Base-by-base conservation (phyloP, 2,113 vertebrate species). In the Periophthalmus modestus region DNA sequence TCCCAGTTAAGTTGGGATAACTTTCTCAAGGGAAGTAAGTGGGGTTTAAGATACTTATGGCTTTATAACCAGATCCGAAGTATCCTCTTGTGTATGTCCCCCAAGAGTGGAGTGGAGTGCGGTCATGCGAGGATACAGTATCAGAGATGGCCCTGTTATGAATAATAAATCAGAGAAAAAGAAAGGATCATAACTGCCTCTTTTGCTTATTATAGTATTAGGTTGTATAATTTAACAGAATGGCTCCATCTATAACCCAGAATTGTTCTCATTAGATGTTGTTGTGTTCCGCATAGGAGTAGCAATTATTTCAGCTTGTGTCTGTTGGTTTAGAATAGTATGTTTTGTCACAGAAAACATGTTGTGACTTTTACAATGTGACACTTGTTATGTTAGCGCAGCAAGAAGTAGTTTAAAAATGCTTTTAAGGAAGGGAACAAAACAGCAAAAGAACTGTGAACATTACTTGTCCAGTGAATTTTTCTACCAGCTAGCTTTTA, bases 1-100 rank as follows among this genome's bases (percentile, higher is more conserved):
- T 72, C 82, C 74, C 39, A 73, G 78, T 74, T 88, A 68, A 81
- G 66, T 71, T 71, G 66, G 75, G 72, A 73, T 48, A 58, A 16
- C 61, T 78, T 66, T 75, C 78, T 82, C 63, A 65, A 69, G 78
- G 75, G 73, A 67, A 79, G 63, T 83, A 23, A 68, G 73, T 58
- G 54, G 52, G 75, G 73, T 78, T 82, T 79, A 61, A 68, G 68
- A 74, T 16, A 68, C 74, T 81, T 73, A 73, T 76, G 66, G 72
- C 71, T 68, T 67, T 78, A 80, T 71, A 73, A 79, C 76, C 55
- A 12, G 14, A 46, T 68, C 24, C 19, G 34, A n/a, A 74, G 63
- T 52, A 16, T 52, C 2, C 33, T 34, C 13, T 28, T 33, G 52
- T 39, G 12, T 46, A 21, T 33, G 10, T 68, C 54, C 24, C n/a